These are phyloP conservation scores for Argynnis bischoffii DNA, from an alignment of 2,888 invertebrate species.

Conservation along the genomic window DNA sequence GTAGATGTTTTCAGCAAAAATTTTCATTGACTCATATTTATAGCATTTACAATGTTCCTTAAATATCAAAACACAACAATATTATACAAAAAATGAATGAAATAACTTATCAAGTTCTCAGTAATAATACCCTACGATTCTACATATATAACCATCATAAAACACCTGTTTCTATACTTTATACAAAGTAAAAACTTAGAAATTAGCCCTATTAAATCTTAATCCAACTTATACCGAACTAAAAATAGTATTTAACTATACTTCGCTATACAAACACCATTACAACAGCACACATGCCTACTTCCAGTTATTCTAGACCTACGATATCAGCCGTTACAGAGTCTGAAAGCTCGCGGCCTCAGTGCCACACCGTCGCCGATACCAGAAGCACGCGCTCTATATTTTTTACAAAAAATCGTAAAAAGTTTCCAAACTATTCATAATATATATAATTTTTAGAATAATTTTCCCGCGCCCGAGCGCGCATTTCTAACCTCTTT, in stretches of 20 bases:
- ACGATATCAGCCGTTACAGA: slow-evolving; percentile 62
- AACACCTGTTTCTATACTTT: too few species aligned
- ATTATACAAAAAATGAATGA: too few species aligned
- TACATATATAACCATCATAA: too few species aligned
- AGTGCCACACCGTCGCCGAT: slow-evolving; percentile 65
- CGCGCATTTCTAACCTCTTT: slow-evolving; percentile 24
- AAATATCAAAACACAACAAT: too few species aligned
- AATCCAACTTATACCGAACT: not conserved
- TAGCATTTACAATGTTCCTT: too few species aligned
- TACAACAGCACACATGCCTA: slow-evolving; percentile 32
- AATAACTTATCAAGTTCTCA: too few species aligned
- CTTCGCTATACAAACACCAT: slow-evolving; percentile 14
- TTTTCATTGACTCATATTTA: too few species aligned
- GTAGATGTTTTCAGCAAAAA: too few species aligned
- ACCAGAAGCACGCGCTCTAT: slow-evolving; percentile 64
- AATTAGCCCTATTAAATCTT: too few species aligned
- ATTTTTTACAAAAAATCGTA: slow-evolving; percentile 44
- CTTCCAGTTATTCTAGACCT: slow-evolving; percentile 59
- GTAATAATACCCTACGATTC: too few species aligned
- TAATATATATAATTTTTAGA: slow-evolving; percentile 18
- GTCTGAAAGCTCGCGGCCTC: slow-evolving; percentile 65
- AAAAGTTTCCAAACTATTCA: slow-evolving; percentile 42
- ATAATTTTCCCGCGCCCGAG: slow-evolving; percentile 24
- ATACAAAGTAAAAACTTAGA: too few species aligned
- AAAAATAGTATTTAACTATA: not conserved